phyloP scores from a whole-genome alignment of 2,797 vertebrate genomes.

The Muscicapa striata region DNA sequence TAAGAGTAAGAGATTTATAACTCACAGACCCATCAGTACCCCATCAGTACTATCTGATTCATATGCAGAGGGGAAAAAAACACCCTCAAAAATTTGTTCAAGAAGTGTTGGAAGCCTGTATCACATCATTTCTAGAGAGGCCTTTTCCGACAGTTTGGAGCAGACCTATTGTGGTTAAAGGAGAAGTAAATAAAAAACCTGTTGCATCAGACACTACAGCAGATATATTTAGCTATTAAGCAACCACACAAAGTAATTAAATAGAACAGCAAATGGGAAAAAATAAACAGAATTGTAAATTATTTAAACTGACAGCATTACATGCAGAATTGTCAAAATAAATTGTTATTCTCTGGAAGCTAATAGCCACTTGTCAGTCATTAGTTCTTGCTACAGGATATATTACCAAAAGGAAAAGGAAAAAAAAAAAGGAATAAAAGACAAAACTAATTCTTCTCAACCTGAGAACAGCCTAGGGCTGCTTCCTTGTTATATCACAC shows the following conservation, averaged over 20 bases:
- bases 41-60: not conserved
- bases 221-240: not conserved
- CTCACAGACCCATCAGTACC: not conserved
- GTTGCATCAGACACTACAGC: not conserved
- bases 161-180: not conserved
- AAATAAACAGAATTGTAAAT: not conserved
- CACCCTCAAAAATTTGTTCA: not conserved
- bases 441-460: not conserved
- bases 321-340: not conserved
- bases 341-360: not conserved
- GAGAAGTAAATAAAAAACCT: not conserved
- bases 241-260: not conserved
- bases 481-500: not conserved
- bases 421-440: not conserved
- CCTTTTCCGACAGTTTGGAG: not conserved
- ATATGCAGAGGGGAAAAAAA: fast-evolving
- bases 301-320: not conserved
- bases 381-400: not conserved
- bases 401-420: not conserved
- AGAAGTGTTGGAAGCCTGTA: not conserved
- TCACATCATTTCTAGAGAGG: not conserved
- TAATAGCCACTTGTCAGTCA: not conserved
- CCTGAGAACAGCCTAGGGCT: not conserved
- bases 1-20: not conserved
- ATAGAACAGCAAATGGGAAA: not conserved